Base-by-base conservation (phyloP, 2,113 vertebrate species). In the Bubo blakistoni region DNA sequence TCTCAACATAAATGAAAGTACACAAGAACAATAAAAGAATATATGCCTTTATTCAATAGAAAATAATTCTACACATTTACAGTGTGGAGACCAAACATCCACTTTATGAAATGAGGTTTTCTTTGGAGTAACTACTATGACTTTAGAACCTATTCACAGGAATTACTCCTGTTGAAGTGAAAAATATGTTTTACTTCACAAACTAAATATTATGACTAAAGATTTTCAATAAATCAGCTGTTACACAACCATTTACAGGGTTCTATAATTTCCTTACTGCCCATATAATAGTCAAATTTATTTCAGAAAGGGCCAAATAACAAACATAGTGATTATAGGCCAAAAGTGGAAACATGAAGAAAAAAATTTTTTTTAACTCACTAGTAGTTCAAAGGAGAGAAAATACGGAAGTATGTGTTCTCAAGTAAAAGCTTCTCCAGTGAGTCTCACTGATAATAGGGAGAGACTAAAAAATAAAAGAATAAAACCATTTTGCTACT, bases 301-400 rank as follows among this genome's bases (percentile, higher is more conserved):
- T 87, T 96, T 93, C 16, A 74, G 87, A 90, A 93, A 90, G 16
- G 86, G 84, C 57, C 77, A 98, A 96, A 97, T n/a, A 94, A 92
- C 94, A 97, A 95, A 81, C 65, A 89, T 62, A 67, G 82, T 94
- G 77, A 95, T 96, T 97, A 94, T 5, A 96, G 88, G 92, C 40
- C 77, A 93, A 83, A 72, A 96, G 91, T 84, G 65, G 86, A 92
- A 96, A 62, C 73, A 85, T 6, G 69, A 51, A 96, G 86, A 73
- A 80, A 62, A 84, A n/a, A 81, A 51, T 5, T 9, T 29, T 73
- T 94, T 88, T 16, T 19, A 87, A 73, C 25, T 78, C 51, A 78
- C 42, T 47, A 47, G 29, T 34, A 84, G 20, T 49, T 89, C 73
- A 81, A 72, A 85, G 49, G 38, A 84, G 17, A 78, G 12, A 84